Percentiles rank a stretch among this genome's conserved stretches.
Conservation (phyloP, 1,140 invertebrate genomes). For the Drosophila parabipectinata region DNA sequence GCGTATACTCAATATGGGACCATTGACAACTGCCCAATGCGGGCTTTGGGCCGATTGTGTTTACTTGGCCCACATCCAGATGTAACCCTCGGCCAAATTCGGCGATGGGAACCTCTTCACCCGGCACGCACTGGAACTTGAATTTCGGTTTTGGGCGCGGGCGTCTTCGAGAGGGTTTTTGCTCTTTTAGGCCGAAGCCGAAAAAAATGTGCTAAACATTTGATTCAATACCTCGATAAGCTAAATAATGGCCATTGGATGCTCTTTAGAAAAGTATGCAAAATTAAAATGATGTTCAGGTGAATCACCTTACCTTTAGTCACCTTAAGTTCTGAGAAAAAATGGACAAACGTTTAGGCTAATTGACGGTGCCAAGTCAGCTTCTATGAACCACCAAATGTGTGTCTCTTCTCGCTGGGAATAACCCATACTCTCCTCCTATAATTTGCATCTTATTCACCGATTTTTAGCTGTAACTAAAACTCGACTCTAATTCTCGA, state of each 20-base stretch:
- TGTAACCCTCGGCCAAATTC: conserved; percentile 37
- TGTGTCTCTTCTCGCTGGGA: background rate
- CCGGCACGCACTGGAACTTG: conserved; percentile 69
- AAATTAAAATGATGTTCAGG: background rate
- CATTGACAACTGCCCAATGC: conserved; percentile 17
- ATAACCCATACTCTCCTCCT: background rate
- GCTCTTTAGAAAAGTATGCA: background rate
- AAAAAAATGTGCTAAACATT: conserved; percentile 33
- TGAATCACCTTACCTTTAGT: background rate
- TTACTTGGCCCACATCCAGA: conserved; percentile 49
- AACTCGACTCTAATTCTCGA: conserved; percentile 38
- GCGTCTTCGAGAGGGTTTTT: conserved; percentile 48
- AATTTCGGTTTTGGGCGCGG: conserved; percentile 44
- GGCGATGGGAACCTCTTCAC: conserved; percentile 43
- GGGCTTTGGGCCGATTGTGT: conserved; percentile 17
- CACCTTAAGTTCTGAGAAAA: background rate
- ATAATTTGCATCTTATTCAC: conserved; percentile 61
- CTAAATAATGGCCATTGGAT: background rate
- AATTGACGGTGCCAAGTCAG: background rate
- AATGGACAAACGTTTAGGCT: background rate
- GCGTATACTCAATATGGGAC: conserved; percentile 57
- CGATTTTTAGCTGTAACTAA: conserved; percentile 53
- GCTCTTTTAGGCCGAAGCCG: conserved; percentile 15
- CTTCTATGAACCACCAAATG: background rate
- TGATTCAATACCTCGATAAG: background rate